These are phyloP conservation scores for Epinotia bilunana DNA, from an alignment of 2,888 invertebrate genomes.

Conservation along the genomic window DNA sequence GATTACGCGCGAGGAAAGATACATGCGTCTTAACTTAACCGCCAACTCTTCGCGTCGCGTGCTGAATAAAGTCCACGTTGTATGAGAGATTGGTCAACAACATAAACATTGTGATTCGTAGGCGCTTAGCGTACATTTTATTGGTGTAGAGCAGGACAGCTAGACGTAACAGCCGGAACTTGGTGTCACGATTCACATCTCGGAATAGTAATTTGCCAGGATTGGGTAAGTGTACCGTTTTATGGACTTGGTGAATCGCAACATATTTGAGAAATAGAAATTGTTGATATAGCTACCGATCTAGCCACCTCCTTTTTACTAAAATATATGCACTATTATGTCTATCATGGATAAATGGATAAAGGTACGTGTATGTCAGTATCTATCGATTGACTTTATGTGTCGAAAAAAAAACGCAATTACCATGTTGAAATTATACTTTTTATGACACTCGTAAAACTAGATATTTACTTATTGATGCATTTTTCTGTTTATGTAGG, in stretches of 20 bases:
- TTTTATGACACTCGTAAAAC: too few relatives aligned
- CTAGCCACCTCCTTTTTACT: background rate
- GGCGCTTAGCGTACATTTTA: slow-evolving; percentile 48
- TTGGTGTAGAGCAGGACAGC: slow-evolving; percentile 35
- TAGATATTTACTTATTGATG: too few relatives aligned
- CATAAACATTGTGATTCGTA: slow-evolving; percentile 45
- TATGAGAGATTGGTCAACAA: slow-evolving; percentile 36
- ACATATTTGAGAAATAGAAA: background rate
- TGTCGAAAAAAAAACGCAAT: too few relatives aligned
- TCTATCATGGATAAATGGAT: too few relatives aligned
- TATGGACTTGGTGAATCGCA: slow-evolving; percentile 13
- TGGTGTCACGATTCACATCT: slow-evolving; percentile 12
- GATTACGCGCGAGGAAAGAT: background rate
- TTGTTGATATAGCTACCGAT: too few relatives aligned
- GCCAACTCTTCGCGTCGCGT: background rate
- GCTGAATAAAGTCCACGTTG: background rate
- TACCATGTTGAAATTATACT: too few relatives aligned
- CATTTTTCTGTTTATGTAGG: too few relatives aligned
- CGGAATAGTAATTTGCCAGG: slow-evolving; percentile 34
- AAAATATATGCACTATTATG: too few relatives aligned
- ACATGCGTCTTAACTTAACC: background rate
- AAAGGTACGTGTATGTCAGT: too few relatives aligned
- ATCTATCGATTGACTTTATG: too few relatives aligned
- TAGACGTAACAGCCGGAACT: slow-evolving; percentile 38
- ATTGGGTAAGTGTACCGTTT: slow-evolving; percentile 21